Evolutionary conservation across 2,888 invertebrate species (phyloP), one percentile per base, ranked within the genome.

Genomic region (Xylota segnis): DNA sequence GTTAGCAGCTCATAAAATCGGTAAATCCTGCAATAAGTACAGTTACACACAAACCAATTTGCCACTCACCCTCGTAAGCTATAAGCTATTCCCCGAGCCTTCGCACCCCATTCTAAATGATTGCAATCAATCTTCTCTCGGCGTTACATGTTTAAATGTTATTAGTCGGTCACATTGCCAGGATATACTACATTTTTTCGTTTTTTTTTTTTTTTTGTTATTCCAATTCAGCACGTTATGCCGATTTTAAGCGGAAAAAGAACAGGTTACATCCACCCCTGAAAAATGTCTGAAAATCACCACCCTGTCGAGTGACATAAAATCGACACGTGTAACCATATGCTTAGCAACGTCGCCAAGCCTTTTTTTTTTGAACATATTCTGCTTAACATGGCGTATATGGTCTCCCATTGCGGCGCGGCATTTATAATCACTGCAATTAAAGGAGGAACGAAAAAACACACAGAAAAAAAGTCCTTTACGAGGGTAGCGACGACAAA

Each of bases 391-490:
- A 27, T 40, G 52, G n/a, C 12, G 34, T 47, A 43, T 61, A 54
- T 54, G 14, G 29, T 56, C 59, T 65, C 56, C 83, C 68, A 70
- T 58, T 50, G 79, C 65, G 79, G 56, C 71, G 71, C 84, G 84
- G 75, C 59, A 66, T 79, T 79, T 79, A 59, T 79, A 84, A 79
- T 79, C 84, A 84, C 84, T 71, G 84, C 84, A 84, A 84, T 84
- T 84, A 84, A 84, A 71, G 54, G 23, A 32, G 52, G 27, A 43
- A 70, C 56, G 47, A 32, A 58, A 54, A 65, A 56, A n/a, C 27
- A 56, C n/a, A 40, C 23, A 54, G 23, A 43, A 14, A 52, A 66
- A 12, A 52, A 29, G 4, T 43, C n/a, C 16, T n/a, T 32, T n/a
- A 52, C 5, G n/a, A 63, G 16, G 27, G 45, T 34, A 32, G 52